Evolutionary conservation across 2,797 vertebrate species (phyloP).

Genomic region (Fundulus diaphanus): DNA sequence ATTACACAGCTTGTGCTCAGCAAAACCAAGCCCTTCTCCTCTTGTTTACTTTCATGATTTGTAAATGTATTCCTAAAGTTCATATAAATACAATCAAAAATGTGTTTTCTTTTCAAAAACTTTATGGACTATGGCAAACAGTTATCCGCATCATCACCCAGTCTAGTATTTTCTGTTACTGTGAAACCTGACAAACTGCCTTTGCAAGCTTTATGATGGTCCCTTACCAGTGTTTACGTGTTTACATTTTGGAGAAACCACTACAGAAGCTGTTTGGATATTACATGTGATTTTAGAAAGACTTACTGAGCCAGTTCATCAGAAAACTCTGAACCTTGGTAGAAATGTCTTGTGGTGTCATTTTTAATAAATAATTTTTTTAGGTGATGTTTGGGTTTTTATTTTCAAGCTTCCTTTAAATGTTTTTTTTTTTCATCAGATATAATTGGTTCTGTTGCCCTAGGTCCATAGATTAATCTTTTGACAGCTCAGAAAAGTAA

Average conservation of each 20-base stretch:
- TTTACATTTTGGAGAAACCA: constrained; percentile 19
- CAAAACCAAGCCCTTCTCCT: constrained; percentile 22
- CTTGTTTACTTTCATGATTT: neutral
- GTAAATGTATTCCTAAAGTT: constrained; percentile 10
- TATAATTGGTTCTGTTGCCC: neutral
- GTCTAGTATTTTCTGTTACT: constrained; percentile 13
- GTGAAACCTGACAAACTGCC: constrained; percentile 33
- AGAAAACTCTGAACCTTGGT: constrained; percentile 3
- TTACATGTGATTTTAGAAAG: constrained; percentile 29
- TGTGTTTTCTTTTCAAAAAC: neutral
- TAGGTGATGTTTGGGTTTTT: neutral
- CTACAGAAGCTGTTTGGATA: constrained; percentile 17
- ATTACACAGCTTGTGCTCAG: constrained; percentile 6
- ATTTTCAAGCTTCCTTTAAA: neutral
- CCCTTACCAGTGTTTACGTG: constrained; percentile 6
- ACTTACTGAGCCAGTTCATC: constrained; percentile 26
- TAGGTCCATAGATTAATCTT: neutral
- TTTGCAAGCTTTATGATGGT: neutral
- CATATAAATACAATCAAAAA: constrained; percentile 18
- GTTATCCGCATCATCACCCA: neutral
- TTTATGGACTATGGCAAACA: constrained; percentile 30
- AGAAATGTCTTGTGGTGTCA: constrained; percentile 19
- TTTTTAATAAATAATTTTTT: constrained; percentile 48
- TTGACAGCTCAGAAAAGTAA: neutral
- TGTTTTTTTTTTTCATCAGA: neutral